Evolutionary conservation across 2,888 invertebrate genomes (phyloP).

Genomic region (Sinopyrophorus schimmeli): DNA sequence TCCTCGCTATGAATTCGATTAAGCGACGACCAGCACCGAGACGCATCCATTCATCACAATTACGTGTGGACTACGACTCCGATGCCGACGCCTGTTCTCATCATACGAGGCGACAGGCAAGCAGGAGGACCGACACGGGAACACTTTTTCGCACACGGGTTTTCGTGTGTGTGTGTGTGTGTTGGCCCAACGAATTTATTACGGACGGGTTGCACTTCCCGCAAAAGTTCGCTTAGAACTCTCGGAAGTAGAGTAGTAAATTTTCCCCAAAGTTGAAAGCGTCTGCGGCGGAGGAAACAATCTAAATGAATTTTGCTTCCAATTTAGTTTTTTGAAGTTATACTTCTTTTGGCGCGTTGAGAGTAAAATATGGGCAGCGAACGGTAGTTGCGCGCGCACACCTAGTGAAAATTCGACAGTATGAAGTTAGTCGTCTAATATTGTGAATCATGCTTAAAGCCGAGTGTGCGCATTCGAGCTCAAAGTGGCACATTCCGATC

Average conservation of each 20-base stretch:
- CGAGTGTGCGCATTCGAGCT: no score
- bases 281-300: slow-evolving; percentile 11
- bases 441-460: no score
- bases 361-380: no score
- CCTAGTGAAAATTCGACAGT: no score
- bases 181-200: slow-evolving; percentile 27
- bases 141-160: slow-evolving; percentile 17
- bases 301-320: no score
- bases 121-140: slow-evolving; percentile 25
- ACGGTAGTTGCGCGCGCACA: no score
- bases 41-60: slow-evolving; percentile 43
- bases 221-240: slow-evolving; percentile 15
- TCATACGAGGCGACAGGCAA: slow-evolving; percentile 30
- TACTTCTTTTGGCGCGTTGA: no score
- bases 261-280: slow-evolving; percentile 8
- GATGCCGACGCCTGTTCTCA: slow-evolving; percentile 34
- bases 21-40: slow-evolving; percentile 40
- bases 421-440: no score
- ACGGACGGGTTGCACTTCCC: slow-evolving; percentile 6
- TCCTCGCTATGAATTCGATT: slow-evolving; percentile 44
- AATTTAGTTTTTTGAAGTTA: no score
- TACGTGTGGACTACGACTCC: no score
- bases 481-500: no score
- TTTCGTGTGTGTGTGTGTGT: slow-evolving; percentile 11
- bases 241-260: slow-evolving; percentile 11